Evolutionary conservation across 2,888 invertebrate species (phyloP).

Genomic region (Phania funesta): DNA sequence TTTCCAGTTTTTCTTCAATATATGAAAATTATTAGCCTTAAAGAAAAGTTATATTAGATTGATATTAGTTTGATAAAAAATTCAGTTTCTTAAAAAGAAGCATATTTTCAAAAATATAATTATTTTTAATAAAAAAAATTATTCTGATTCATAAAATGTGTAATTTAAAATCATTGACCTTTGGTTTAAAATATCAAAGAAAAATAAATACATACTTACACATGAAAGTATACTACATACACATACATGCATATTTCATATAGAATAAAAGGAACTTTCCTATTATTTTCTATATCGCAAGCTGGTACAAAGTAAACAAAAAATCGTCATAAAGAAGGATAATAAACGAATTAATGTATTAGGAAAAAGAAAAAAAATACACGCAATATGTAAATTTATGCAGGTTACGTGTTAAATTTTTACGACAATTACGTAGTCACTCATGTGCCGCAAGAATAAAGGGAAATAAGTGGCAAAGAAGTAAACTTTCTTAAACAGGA

Average conservation of each 20-base stretch:
- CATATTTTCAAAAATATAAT: too few species aligned
- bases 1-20: too few species aligned
- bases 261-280: neutral
- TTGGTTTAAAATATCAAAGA: neutral
- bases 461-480: constrained; percentile 6
- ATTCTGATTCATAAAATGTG: neutral
- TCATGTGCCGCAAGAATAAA: constrained; percentile 16
- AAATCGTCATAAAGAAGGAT: constrained; percentile 45
- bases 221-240: neutral
- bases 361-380: constrained; percentile 37
- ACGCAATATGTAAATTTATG: constrained; percentile 59
- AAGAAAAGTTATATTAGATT: too few species aligned
- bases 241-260: neutral
- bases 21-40: too few species aligned
- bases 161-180: neutral
- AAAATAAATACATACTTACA: too few species aligned
- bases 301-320: constrained; percentile 16
- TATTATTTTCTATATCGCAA: constrained; percentile 2
- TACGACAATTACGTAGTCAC: constrained; percentile 27
- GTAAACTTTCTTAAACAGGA: neutral
- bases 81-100: too few species aligned
- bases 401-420: constrained; percentile 40
- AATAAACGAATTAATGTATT: constrained; percentile 44
- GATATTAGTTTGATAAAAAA: too few species aligned
- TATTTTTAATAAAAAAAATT: neutral